A percentile compares a stretch with the other conserved stretches of the same genome.
phyloP scores from a whole-genome alignment of 2,113 vertebrate genomes.

The Ginglymostoma cirratum region DNA sequence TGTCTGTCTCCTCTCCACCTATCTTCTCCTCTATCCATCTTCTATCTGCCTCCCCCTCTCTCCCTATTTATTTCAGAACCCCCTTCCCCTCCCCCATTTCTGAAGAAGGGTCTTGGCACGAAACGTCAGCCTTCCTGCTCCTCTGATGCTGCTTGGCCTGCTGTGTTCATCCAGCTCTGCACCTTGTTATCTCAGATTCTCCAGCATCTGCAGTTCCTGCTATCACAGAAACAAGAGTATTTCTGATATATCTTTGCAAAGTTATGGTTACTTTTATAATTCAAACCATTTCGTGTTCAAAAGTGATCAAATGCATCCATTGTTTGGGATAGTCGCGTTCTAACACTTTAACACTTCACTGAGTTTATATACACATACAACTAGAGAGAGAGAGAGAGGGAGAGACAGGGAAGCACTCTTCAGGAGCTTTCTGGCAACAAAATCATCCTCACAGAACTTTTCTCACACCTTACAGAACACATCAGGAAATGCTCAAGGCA shows the following conservation, averaged over 20 bases:
- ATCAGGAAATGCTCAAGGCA: slow-evolving; percentile 26
- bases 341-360: not conserved
- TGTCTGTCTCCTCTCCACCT: no score
- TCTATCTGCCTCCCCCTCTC: no score
- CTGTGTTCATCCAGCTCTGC: no score
- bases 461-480: not conserved
- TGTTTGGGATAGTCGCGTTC: not conserved
- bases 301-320: not conserved
- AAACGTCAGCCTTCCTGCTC: no score
- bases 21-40: no score
- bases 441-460: not conserved
- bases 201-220: no score
- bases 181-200: no score
- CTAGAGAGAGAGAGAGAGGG: not conserved
- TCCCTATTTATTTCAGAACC: no score
- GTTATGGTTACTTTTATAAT: not conserved
- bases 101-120: no score
- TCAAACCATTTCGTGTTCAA: not conserved
- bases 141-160: no score
- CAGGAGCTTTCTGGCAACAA: not conserved
- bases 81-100: no score
- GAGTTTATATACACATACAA: not conserved
- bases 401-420: not conserved
- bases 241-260: not conserved
- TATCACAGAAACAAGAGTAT: not conserved